Percentiles rank a stretch among this genome's conserved stretches.
phyloP scores from a whole-genome alignment of 1,140 invertebrate species.

The Holotrichia oblita region DNA sequence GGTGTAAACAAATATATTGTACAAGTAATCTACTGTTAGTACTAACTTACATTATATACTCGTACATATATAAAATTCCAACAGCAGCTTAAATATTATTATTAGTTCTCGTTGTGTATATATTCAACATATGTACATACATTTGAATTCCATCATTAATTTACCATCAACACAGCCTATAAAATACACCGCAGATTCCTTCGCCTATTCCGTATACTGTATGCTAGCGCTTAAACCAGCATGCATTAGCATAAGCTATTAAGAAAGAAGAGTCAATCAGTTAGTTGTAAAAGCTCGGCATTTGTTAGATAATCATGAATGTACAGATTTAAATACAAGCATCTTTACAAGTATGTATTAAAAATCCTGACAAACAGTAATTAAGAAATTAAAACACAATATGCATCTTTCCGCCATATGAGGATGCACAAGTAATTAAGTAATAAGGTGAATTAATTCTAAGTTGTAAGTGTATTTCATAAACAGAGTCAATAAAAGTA shows the following conservation, averaged over 20 bases:
- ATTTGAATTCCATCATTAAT: slow-evolving; percentile 11
- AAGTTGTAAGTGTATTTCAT: too few species aligned
- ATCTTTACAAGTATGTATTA: neutral
- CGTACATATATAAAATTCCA: neutral
- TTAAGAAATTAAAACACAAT: too few species aligned
- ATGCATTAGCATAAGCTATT: neutral
- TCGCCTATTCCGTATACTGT: neutral
- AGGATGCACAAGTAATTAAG: too few species aligned
- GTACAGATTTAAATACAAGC: neutral
- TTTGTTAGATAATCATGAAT: neutral
- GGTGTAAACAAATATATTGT: too few species aligned
- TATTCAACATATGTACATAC: neutral
- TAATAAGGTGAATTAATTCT: too few species aligned
- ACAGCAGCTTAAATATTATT: neutral
- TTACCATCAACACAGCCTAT: neutral
- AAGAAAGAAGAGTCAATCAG: neutral
- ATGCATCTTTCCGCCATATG: too few species aligned
- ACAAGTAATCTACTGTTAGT: too few species aligned
- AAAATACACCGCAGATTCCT: neutral
- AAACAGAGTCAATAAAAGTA: too few species aligned
- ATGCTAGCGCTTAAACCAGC: neutral
- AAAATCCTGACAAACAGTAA: too few species aligned
- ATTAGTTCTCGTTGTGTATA: neutral
- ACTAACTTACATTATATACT: too few species aligned
- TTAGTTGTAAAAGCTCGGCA: neutral